Percentiles rank a stretch among this genome's conserved stretches.
Evolutionary conservation across 1,140 invertebrate species (phyloP).

Genomic region (Holotrichia oblita): DNA sequence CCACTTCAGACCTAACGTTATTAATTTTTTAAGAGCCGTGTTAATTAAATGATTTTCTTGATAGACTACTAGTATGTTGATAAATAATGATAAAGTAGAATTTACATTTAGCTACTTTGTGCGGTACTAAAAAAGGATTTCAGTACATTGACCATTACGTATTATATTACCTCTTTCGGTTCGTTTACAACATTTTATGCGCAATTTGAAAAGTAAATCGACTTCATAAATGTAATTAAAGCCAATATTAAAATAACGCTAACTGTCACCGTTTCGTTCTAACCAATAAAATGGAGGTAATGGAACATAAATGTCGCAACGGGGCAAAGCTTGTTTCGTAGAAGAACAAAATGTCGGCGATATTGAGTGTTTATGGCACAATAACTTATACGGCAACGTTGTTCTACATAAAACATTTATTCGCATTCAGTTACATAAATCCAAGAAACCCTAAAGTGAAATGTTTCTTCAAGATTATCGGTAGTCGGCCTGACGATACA

Average conservation of each 20-base stretch:
- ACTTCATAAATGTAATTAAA: conserved; percentile 35
- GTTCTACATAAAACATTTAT: conserved; percentile 35
- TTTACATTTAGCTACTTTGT: too few species aligned
- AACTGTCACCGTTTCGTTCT: conserved; percentile 2
- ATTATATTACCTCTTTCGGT: too few species aligned
- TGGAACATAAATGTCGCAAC: not conserved
- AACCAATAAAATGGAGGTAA: conserved; percentile 13
- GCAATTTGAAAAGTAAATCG: not conserved
- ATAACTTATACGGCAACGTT: conserved; percentile 32
- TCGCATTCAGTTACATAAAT: conserved; percentile 16
- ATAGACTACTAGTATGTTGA: too few species aligned
- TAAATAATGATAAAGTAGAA: too few species aligned
- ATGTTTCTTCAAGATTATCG: conserved; percentile 10
- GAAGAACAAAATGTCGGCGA: conserved; percentile 10
- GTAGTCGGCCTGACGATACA: not conserved
- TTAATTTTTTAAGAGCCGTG: too few species aligned
- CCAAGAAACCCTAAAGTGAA: conserved; percentile 24
- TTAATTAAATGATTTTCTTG: too few species aligned
- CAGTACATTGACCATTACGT: too few species aligned
- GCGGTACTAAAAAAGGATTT: too few species aligned
- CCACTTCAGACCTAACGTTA: too few species aligned
- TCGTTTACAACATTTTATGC: not conserved
- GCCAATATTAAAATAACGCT: conserved; percentile 19
- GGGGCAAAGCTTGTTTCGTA: conserved; percentile 16
- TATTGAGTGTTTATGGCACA: conserved; percentile 32